phyloP scores from a whole-genome alignment of 2,888 invertebrate genomes.

The Leptopterna dolabrata region DNA sequence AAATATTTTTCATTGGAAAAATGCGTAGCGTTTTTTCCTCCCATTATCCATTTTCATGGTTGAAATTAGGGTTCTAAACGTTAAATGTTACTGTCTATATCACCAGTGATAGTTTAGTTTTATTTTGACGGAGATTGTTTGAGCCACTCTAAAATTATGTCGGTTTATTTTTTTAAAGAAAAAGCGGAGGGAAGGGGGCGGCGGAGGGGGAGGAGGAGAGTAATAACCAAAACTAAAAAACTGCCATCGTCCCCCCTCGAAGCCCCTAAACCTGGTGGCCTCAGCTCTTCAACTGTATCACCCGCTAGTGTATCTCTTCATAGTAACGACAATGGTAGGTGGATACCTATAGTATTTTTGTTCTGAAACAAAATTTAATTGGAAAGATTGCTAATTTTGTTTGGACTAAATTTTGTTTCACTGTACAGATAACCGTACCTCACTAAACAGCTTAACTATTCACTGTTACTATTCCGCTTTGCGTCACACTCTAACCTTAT shows the following conservation, averaged over 20 bases:
- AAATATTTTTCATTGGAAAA: no score
- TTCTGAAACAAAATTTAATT: not conserved
- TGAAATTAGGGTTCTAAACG: no score
- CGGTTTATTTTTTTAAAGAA: constrained; percentile 44
- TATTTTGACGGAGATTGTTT: not conserved
- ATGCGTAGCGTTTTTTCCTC: no score
- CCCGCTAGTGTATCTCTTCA: constrained; percentile 1
- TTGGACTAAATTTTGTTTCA: not conserved
- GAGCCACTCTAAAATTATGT: constrained; percentile 5
- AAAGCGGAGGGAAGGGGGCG: constrained; percentile 45
- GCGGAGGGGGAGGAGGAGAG: constrained; percentile 39
- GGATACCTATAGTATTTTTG: not conserved
- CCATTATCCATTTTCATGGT: no score
- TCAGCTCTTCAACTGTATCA: constrained; percentile 1
- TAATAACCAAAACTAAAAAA: constrained; percentile 46
- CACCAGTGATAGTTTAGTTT: not conserved
- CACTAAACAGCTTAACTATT: not conserved
- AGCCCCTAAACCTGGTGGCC: constrained; percentile 42
- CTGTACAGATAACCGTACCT: not conserved
- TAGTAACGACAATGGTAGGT: constrained; percentile 26
- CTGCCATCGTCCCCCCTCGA: constrained; percentile 44
- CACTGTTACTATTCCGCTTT: not conserved
- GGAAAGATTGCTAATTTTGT: not conserved
- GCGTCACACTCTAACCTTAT: not conserved
- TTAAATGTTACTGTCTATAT: not conserved